These are phyloP conservation scores for Acanthosepion lycidas DNA, from an alignment of 2,888 invertebrate species.

Conservation along the genomic window DNA sequence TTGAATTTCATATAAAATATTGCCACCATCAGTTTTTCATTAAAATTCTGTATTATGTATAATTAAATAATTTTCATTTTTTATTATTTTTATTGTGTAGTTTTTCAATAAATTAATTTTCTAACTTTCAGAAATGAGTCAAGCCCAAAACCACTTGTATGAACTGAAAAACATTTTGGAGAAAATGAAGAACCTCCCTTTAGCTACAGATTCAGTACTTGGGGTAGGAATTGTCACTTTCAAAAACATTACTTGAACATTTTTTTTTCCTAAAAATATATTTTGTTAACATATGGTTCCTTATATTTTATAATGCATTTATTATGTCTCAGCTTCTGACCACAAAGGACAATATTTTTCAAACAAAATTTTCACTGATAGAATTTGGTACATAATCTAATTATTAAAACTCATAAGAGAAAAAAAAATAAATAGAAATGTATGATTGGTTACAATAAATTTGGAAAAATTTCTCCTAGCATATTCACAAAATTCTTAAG, in stretches of 20 bases:
- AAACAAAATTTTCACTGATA: background rate
- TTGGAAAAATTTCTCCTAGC: too few species aligned
- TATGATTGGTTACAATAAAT: too few species aligned
- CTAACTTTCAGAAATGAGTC: conserved; percentile 76
- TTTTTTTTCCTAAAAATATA: background rate
- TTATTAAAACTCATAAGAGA: too few species aligned
- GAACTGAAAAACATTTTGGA: conserved; percentile 82
- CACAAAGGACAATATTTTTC: background rate
- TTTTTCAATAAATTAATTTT: background rate
- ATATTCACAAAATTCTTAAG: too few species aligned
- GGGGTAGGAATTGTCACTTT: conserved; percentile 57
- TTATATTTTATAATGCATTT: background rate
- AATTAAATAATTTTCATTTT: background rate
- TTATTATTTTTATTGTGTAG: background rate
- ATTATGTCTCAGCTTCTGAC: background rate
- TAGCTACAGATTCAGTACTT: conserved; percentile 55
- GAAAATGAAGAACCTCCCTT: conserved; percentile 62
- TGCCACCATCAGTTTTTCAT: background rate
- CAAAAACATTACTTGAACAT: too few species aligned
- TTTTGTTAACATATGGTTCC: background rate
- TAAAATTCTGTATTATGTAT: background rate
- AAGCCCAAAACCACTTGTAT: conserved; percentile 82
- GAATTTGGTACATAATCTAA: background rate
- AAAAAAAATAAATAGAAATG: too few species aligned
- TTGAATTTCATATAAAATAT: too few species aligned